Evolutionary conservation across 2,113 vertebrate genomes (phyloP).

Genomic region (Paramisgurnus dabryanus): DNA sequence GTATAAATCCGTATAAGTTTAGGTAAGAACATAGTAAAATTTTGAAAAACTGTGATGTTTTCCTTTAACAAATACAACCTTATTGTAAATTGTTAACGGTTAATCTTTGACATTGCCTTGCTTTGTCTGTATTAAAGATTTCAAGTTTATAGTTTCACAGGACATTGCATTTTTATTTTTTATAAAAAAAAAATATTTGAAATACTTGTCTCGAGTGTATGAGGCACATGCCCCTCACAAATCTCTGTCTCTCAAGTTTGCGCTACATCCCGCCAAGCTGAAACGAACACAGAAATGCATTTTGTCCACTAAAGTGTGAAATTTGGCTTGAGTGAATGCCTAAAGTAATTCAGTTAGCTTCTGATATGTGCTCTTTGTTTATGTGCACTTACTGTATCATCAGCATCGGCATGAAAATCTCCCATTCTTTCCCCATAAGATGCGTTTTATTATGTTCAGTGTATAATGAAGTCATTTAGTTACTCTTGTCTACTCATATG

Average conservation of each 20-base stretch:
- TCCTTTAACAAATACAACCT: no score
- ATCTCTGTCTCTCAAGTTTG: conserved; percentile 3
- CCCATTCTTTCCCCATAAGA: not conserved
- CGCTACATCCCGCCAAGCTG: not conserved
- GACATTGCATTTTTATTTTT: no score
- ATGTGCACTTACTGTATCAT: not conserved
- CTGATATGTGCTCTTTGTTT: not conserved
- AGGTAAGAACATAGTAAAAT: no score
- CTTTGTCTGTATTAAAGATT: no score
- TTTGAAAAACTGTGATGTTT: no score
- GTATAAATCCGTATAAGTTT: no score
- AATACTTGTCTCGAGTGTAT: no score
- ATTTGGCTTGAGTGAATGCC: not conserved
- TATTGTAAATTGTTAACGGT: no score
- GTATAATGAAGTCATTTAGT: not conserved
- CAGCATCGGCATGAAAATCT: not conserved
- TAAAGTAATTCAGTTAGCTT: not conserved
- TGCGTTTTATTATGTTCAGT: not conserved
- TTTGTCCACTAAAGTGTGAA: conserved; percentile 5
- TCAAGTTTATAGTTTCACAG: no score
- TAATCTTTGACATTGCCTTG: no score
- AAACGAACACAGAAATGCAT: not conserved
- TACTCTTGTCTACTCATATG: conserved; percentile 7
- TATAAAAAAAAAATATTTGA: no score
- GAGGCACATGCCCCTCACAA: no score